Percentiles rank a stretch among this genome's conserved stretches.
These are phyloP conservation scores for Gymnoscopelus microlampas DNA, from an alignment of 2,797 vertebrate species.

Conservation along the genomic window DNA sequence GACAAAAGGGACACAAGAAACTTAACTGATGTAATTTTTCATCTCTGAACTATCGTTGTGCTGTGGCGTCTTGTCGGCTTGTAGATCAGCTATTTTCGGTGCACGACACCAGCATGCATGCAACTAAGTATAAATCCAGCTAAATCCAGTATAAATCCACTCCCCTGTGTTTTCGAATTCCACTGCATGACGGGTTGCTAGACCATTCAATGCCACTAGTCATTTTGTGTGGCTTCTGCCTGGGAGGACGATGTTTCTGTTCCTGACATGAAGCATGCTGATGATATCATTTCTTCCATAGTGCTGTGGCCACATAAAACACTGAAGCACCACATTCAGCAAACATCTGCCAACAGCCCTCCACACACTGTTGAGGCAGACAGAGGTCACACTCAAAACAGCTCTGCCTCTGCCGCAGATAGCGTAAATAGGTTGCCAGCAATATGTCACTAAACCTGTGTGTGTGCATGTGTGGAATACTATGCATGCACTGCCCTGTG, in stretches of 20 bases:
- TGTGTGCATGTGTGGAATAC: conserved; percentile 43
- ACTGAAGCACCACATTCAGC: conserved; percentile 26
- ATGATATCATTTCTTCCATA: conserved; percentile 53
- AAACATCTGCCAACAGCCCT: conserved; percentile 34
- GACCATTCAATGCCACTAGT: conserved; percentile 8
- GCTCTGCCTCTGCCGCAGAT: conserved; percentile 44
- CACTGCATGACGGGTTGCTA: conserved; percentile 43
- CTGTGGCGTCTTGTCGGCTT: too few species aligned
- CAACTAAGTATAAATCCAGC: too few species aligned
- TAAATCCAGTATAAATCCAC: neutral
- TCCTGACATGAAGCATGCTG: conserved; percentile 35
- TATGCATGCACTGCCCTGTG: conserved; percentile 57
- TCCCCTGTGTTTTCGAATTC: conserved; percentile 28
- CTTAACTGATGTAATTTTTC: neutral
- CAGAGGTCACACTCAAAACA: conserved; percentile 41
- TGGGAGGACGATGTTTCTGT: conserved; percentile 27
- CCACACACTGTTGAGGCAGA: conserved; percentile 10
- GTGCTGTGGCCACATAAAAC: conserved; percentile 45
- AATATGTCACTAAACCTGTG: conserved; percentile 13
- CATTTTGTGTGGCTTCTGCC: conserved; percentile 22
- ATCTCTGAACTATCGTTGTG: neutral
- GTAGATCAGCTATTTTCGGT: too few species aligned
- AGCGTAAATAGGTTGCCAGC: conserved; percentile 57
- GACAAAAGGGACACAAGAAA: conserved; percentile 42
- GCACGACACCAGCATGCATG: too few species aligned